phyloP scores from a whole-genome alignment of 2,888 invertebrate species.

The Graphium colonna region DNA sequence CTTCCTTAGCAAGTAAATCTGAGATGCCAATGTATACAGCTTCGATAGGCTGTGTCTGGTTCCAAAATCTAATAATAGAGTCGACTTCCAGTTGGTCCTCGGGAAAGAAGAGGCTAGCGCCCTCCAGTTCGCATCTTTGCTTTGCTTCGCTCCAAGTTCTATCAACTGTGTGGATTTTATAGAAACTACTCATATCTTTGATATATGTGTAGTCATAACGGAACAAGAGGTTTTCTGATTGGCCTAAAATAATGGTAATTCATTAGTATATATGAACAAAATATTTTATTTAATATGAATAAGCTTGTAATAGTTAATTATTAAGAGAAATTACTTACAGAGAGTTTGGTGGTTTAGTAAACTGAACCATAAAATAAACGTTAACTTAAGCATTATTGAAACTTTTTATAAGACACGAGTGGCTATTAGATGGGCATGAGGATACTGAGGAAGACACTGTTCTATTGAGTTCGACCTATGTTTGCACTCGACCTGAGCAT shows the following conservation, averaged over 20 bases:
- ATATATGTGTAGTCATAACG: conserved; percentile 32
- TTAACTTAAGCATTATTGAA: conserved; percentile 1
- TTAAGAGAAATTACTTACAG: conserved; percentile 7
- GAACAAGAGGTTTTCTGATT: conserved; percentile 16
- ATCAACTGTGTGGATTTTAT: conserved; percentile 31
- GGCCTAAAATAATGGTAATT: conserved; percentile 31
- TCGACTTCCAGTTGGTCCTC: conserved; percentile 27
- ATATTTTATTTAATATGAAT: background rate
- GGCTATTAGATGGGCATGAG: background rate
- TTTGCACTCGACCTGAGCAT: background rate
- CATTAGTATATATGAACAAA: background rate
- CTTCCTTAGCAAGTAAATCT: conserved; percentile 4
- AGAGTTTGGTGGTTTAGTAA: background rate
- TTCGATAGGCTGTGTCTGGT: conserved; percentile 20
- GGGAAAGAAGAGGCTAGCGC: conserved; percentile 31
- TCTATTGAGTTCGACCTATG: background rate
- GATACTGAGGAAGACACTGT: background rate
- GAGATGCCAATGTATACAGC: conserved; percentile 13
- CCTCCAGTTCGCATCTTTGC: conserved; percentile 28
- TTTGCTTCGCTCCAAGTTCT: conserved; percentile 30
- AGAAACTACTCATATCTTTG: conserved; percentile 26
- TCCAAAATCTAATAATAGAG: conserved; percentile 22
- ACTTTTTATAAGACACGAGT: background rate
- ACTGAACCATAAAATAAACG: conserved; percentile 1
- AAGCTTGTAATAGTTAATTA: background rate